Conservation (phyloP, 2,113 vertebrate genomes). For the Crotalus helleri region DNA sequence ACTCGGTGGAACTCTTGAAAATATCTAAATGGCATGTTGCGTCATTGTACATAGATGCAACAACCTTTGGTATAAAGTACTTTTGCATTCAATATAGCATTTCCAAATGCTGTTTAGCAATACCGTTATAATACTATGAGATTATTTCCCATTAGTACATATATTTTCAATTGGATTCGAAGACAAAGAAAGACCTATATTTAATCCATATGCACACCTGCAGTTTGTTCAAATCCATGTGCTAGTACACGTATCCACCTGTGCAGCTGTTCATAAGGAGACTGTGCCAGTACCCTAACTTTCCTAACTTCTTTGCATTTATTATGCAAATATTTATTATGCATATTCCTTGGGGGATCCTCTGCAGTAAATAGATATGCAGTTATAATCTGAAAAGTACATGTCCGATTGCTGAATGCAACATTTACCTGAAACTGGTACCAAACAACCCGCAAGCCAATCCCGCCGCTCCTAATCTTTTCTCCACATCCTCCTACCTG, state of each 20-base stretch:
- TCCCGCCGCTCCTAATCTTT: not conserved
- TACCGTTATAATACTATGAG: not conserved
- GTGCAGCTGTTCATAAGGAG: not conserved
- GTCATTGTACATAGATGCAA: not conserved
- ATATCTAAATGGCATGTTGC: not conserved
- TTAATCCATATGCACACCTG: not conserved
- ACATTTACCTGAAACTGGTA: not conserved
- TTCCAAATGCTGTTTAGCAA: not conserved
- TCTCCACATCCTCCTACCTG: fast-evolving
- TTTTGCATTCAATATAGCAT: not conserved
- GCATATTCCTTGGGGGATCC: not conserved
- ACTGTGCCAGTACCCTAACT: no score
- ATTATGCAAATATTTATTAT: not conserved
- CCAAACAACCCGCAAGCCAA: not conserved
- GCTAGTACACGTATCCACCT: not conserved
- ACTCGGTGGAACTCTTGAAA: not conserved
- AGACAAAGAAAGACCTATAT: not conserved
- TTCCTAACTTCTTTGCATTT: not conserved
- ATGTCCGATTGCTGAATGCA: not conserved
- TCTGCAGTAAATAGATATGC: not conserved
- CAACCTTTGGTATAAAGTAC: not conserved
- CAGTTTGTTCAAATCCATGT: not conserved
- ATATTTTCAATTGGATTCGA: not conserved
- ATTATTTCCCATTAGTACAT: not conserved
- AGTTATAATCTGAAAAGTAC: not conserved